Base-by-base conservation (phyloP, 1,140 invertebrate species). In the Pseudomyrmex sp. region DNA sequence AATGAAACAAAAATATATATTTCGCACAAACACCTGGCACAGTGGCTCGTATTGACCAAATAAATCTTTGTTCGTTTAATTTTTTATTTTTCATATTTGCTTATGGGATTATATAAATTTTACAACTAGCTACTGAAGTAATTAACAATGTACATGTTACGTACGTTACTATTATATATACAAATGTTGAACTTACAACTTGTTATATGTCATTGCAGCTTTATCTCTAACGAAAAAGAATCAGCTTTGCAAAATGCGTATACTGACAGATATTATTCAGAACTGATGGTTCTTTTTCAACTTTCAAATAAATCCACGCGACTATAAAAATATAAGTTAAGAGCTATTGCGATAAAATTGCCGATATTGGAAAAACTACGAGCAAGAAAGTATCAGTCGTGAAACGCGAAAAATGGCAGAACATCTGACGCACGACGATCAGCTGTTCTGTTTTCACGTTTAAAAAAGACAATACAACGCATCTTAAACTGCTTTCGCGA, bases 311-410 rank as follows among this genome's bases (percentile, higher is more conserved):
- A 26, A 61, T 50, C 44, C 0, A 2, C n/a, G 7, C 35, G 35
- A 35, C 35, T 35, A 35, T 35, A 35, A 5, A 13, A 68, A 79
- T 58, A 75, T 48, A 2, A 72, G 20, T 80, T 72, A 58, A 70
- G 18, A 50, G 54, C 35, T 48, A 54, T 0, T 35, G 15, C 15
- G 35, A n/a, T 20, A n/a, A 12, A 13, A 18, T 54, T 3, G 44
- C 15, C 76, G 44, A 59, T 80, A 80, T 56, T 70, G 54, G 66
- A 80, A 72, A 66, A 80, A 48, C 54, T 70, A 61, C 3, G 54
- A 26, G 3, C 7, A 44, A 59, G 26, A 77, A 77, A 18, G 2
- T 66, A 66, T 66, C 20, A 35, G 54, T 70, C 12, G 48, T 18
- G 44, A 69, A 70, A 59, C 15, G 2, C 46, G 54, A 80, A 72